Percentiles rank a stretch among this genome's conserved stretches.
These are phyloP conservation scores for Dinocampus coccinellae DNA, from an alignment of 2,888 invertebrate species.

Conservation along the genomic window DNA sequence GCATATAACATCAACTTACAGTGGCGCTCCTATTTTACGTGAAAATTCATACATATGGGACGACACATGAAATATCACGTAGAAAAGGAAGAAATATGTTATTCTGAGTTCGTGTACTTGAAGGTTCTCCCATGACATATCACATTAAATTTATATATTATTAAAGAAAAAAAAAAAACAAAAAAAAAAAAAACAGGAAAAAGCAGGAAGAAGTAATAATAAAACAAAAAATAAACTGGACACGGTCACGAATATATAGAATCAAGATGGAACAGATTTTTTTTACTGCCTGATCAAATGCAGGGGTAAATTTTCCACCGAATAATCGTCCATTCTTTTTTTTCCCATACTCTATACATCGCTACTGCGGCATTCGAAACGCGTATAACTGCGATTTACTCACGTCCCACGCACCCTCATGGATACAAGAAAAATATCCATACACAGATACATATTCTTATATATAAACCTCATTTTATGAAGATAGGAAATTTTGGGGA, in stretches of 20 bases:
- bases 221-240: constrained; percentile 35
- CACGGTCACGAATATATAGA: constrained; percentile 31
- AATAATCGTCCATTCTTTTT: constrained; percentile 16
- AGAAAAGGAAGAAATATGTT: constrained; percentile 40
- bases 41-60: constrained; percentile 48
- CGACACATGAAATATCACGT: constrained; percentile 42
- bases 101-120: constrained; percentile 38
- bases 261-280: constrained; percentile 53
- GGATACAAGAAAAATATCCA: neutral
- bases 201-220: neutral
- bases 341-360: neutral
- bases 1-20: neutral
- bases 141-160: neutral
- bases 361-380: constrained; percentile 50
- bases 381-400: constrained; percentile 56
- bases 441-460: too few relatives aligned
- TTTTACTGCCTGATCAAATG: constrained; percentile 49
- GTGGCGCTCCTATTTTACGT: constrained; percentile 51
- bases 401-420: constrained; percentile 12
- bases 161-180: neutral
- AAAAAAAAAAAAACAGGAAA: neutral
- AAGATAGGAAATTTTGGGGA: neutral
- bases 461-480: neutral
- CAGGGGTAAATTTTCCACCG: constrained; percentile 1
- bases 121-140: constrained; percentile 30